These are phyloP conservation scores for Telmatherina bonti DNA, from an alignment of 2,797 vertebrate genomes.

Conservation along the genomic window DNA sequence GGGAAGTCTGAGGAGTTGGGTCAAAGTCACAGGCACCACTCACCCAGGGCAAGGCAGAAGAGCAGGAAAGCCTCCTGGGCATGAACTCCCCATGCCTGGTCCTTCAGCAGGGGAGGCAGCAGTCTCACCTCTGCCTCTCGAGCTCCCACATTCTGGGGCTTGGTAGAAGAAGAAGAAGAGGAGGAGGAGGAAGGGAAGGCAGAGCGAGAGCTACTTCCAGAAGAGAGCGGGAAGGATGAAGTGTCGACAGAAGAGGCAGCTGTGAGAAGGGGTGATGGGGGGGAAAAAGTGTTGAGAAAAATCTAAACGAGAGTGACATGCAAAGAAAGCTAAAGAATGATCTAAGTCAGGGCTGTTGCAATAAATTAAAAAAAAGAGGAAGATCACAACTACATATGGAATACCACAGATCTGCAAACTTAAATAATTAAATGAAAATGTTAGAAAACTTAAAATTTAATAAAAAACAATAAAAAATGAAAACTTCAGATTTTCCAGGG, in stretches of 20 bases:
- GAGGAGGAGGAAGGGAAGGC: conserved; percentile 65
- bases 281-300: conserved; percentile 80
- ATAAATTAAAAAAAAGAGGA: conserved; percentile 59
- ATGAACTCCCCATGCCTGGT: conserved; percentile 92
- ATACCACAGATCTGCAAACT: conserved; percentile 46
- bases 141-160: conserved; percentile 80
- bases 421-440: conserved; percentile 67
- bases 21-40: conserved; percentile 81
- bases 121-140: conserved; percentile 82
- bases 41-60: conserved; percentile 97
- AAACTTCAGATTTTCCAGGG: conserved; percentile 67
- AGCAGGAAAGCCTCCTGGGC: conserved; percentile 89
- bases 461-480: conserved; percentile 49
- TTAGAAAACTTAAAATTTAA: conserved; percentile 52
- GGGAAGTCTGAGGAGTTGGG: conserved; percentile 13
- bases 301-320: conserved; percentile 28
- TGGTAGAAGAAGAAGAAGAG: conserved; percentile 73
- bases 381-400: conserved; percentile 29
- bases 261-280: conserved; percentile 81
- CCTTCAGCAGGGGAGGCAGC: conserved; percentile 93
- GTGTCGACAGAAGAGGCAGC: conserved; percentile 89
- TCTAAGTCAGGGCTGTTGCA: conserved; percentile 31
- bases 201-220: conserved; percentile 67
- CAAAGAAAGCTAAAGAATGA: too few relatives aligned
- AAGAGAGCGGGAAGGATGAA: conserved; percentile 85